These are phyloP conservation scores for Anolis sagrei DNA, from an alignment of 2,113 vertebrate species.

Conservation along the genomic window DNA sequence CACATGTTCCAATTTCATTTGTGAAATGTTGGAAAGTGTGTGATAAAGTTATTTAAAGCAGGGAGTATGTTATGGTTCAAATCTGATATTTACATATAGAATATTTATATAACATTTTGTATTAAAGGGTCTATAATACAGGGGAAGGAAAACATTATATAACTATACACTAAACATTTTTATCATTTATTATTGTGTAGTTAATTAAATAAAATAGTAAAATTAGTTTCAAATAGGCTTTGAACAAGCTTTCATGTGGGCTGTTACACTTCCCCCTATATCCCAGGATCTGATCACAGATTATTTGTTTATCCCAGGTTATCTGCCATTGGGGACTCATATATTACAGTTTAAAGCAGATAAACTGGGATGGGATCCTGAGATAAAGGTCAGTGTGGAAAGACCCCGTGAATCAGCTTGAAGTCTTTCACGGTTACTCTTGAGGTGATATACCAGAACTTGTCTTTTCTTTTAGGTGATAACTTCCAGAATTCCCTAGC, in stretches of 20 bases:
- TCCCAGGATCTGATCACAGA: too few species aligned
- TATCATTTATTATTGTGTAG: not conserved
- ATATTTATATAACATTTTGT: not conserved
- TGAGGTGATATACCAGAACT: not conserved
- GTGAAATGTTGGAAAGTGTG: too few species aligned
- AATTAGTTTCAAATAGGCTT: not conserved
- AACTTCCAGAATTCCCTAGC: too few species aligned
- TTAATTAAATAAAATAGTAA: not conserved
- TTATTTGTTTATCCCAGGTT: too few species aligned
- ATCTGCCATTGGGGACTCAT: too few species aligned
- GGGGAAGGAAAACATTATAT: too few species aligned
- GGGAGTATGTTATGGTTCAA: not conserved
- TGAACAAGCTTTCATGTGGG: too few species aligned
- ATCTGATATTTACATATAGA: not conserved
- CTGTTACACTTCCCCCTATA: too few species aligned
- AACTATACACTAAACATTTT: not conserved
- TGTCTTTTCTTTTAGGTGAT: not conserved
- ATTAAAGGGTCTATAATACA: not conserved
- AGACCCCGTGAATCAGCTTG: slow-evolving; percentile 1
- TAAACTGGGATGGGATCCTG: too few species aligned
- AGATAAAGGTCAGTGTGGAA: too few species aligned
- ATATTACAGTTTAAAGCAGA: too few species aligned
- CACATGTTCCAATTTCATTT: too few species aligned
- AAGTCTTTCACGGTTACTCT: not conserved
- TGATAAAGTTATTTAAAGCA: not conserved